Evolutionary conservation across 2,888 invertebrate genomes (phyloP).

Genomic region (Dorcus parallelipipedus): DNA sequence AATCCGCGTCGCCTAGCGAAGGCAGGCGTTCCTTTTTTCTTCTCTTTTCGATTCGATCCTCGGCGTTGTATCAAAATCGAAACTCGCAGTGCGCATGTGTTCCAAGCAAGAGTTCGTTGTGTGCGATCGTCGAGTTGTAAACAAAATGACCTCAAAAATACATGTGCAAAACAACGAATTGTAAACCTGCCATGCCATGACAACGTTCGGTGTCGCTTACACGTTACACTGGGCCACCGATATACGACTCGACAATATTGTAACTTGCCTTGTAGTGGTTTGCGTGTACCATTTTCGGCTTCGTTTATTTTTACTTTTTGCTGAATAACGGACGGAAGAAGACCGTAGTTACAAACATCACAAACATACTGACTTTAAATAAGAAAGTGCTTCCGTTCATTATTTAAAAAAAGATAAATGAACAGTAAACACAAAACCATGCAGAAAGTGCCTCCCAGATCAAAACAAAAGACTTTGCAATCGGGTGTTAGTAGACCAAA

Average conservation of each 20-base stretch:
- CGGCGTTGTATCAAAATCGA: no score
- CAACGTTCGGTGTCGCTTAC: no score
- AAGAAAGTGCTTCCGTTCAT: no score
- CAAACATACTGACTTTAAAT: no score
- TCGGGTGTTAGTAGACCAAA: conserved; percentile 14
- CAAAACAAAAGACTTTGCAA: conserved; percentile 14
- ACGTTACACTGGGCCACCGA: no score
- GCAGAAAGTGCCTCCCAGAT: conserved; percentile 16
- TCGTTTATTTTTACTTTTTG: conserved; percentile 16
- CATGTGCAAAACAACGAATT: conserved; percentile 10
- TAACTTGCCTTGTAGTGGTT: no score
- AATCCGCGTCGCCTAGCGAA: no score
- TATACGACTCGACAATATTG: no score
- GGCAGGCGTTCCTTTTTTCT: no score
- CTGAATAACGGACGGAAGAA: neutral
- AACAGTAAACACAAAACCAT: conserved; percentile 7
- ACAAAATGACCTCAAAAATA: conserved; percentile 15
- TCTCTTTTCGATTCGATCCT: no score
- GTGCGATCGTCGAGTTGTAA: conserved; percentile 14
- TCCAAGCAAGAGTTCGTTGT: conserved; percentile 12
- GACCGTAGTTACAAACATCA: neutral
- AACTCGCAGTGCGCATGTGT: conserved; percentile 11
- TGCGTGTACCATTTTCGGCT: conserved; percentile 1
- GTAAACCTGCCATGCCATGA: no score
- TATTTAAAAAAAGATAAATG: neutral